Conservation (phyloP, 2,113 vertebrate genomes). For the Zosterops borbonicus region DNA sequence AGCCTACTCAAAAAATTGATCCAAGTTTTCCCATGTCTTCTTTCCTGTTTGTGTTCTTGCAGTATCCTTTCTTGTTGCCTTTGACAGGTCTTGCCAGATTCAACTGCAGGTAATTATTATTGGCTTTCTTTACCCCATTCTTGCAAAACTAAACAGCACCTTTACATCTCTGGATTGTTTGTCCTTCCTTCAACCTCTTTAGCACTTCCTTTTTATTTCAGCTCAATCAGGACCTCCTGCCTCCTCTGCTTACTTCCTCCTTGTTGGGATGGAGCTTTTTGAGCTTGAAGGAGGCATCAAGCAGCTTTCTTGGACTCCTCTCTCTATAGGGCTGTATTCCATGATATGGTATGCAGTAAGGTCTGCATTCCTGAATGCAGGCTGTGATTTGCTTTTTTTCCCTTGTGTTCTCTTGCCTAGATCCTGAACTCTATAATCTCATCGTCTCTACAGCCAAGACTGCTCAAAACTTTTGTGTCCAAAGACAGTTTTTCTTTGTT, state of each 20-base stretch:
- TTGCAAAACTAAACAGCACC: neutral
- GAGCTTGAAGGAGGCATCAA: neutral
- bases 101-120: neutral
- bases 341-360: neutral
- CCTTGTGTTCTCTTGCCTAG: neutral
- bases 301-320: fast-evolving
- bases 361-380: neutral
- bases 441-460: neutral
- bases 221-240: neutral
- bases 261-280: neutral
- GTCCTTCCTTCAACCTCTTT: neutral
- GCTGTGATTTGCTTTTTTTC: neutral
- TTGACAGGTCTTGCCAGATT: neutral
- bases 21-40: neutral
- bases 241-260: neutral
- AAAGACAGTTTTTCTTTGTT: neutral
- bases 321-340: neutral
- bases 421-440: neutral
- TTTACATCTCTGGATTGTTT: neutral
- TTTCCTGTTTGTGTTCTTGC: neutral
- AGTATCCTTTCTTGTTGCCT: neutral
- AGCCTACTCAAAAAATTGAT: neutral
- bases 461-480: neutral
- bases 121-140: neutral
- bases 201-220: neutral